Evolutionary conservation across 1,140 invertebrate genomes (phyloP), one percentile per base, ranked within the genome.

Genomic region (Stegodyphus dumicola): DNA sequence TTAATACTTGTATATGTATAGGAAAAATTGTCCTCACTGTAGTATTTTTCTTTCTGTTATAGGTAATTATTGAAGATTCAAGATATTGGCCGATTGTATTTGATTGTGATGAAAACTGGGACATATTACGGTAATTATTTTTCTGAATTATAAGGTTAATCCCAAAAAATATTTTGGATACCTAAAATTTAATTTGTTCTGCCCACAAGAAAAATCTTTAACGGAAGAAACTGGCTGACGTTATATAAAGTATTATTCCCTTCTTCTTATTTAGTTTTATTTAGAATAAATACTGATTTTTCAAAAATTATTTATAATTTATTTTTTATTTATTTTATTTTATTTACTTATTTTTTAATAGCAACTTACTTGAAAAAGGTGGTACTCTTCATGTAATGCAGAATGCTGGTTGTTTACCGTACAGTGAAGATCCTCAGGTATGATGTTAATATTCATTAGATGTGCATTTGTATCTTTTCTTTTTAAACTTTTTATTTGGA

Each of bases 81-180:
- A 92, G 96, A 86, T 98, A 98, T 90, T 97, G 96, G 95, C 94
- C 95, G 3, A 94, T 97, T 60, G 92, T 93, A 1, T 98, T 97
- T 91, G 93, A 95, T 87, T 92, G 93, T 77, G 93, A 94, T 18
- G 92, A 94, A 74, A 97, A 97, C 90, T 97, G 96, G 95, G 93
- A 95, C 88, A 93, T 94, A 75, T 90, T 97, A 64, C 91, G 93
- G 93, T 95, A 90, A 92, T 91, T 92, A 52, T 77, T 71, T 71
- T 51, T 33, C 49, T 71, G 4, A 7, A 51, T 13, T 13, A 51
- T 10, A 10, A 49, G 7, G 6, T 49, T 5, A 33, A 33, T 33
- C 33, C 33, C 33, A 33, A 33, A 33, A 33, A 33, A 33, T 3
- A 3, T 33, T 33, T 33, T 33, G 33, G 33, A 33, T 33, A 3